These are phyloP conservation scores for Margarornis squamiger DNA, from an alignment of 2,797 vertebrate genomes.

Conservation along the genomic window DNA sequence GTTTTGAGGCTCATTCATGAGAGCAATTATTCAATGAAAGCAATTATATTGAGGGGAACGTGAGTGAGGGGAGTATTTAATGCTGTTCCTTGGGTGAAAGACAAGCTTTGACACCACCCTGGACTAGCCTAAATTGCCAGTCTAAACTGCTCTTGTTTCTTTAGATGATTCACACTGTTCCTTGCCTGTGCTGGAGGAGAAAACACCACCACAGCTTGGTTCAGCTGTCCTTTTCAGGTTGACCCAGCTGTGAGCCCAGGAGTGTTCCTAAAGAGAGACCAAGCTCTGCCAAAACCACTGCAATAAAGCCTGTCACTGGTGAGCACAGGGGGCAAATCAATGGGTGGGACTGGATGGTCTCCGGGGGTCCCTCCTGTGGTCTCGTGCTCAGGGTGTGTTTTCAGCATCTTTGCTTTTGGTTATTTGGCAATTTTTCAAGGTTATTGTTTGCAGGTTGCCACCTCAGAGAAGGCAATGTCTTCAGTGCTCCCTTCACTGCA, in stretches of 20 bases:
- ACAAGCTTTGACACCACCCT: neutral
- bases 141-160: neutral
- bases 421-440: neutral
- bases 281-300: neutral
- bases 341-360: neutral
- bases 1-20: fast-evolving
- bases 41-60: neutral
- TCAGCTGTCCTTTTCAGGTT: neutral
- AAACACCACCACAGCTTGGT: neutral
- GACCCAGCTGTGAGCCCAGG: neutral
- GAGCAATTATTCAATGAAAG: neutral
- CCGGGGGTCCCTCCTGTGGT: neutral
- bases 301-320: neutral
- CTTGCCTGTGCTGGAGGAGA: neutral
- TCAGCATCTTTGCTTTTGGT: neutral
- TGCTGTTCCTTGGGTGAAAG: neutral
- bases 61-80: neutral
- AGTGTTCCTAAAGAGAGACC: neutral
- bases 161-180: neutral
- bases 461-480: neutral
- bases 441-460: neutral
- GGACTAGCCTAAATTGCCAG: neutral
- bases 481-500: neutral
- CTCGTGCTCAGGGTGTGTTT: neutral
- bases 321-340: neutral